phyloP scores from a whole-genome alignment of 2,888 invertebrate species.

The Drosophila mayaguana region DNA sequence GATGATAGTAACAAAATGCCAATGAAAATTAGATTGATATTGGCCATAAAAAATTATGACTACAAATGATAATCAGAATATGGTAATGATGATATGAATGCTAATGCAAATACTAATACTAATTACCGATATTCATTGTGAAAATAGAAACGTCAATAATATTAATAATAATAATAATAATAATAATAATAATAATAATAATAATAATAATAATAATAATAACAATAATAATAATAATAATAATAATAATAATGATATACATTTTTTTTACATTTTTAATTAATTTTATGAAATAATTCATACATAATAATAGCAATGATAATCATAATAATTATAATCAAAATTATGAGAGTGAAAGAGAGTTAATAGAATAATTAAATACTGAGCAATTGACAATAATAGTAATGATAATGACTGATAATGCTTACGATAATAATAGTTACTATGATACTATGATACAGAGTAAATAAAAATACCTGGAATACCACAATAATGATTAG shows the following conservation, averaged over 20 bases:
- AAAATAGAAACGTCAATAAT: too few species aligned
- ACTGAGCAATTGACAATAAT: background rate
- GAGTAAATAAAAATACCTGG: background rate
- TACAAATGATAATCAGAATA: background rate
- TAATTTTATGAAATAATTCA: too few species aligned
- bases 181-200: background rate
- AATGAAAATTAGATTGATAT: too few species aligned
- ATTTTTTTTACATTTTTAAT: too few species aligned
- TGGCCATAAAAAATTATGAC: too few species aligned
- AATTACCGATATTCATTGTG: too few species aligned
- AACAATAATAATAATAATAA: background rate
- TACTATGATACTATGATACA: too few species aligned
- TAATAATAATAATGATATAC: background rate
- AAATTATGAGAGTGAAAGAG: background rate
- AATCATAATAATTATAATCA: background rate
- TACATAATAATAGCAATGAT: background rate
- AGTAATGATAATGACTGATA: too few species aligned
- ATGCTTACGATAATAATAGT: background rate
- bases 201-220: background rate
- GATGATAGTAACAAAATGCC: background rate
- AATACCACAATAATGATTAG: background rate
- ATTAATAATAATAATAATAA: background rate
- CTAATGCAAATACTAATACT: background rate
- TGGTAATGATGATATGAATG: background rate
- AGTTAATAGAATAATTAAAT: background rate